Conservation (phyloP, 1,140 invertebrate genomes). For the Brachionus plicatilis region DNA sequence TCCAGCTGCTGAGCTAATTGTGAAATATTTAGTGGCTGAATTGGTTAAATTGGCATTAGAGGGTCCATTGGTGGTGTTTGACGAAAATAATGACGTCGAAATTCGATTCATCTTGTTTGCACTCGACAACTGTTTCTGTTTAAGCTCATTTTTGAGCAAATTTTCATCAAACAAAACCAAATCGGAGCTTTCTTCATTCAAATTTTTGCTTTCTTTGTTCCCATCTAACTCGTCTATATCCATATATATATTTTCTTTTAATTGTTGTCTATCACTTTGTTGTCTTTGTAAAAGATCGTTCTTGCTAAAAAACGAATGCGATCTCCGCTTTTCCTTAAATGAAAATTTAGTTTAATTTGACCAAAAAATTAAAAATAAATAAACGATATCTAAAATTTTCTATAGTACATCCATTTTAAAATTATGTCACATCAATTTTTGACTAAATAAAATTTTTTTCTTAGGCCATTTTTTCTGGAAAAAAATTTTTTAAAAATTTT, state of each 20-base stretch:
- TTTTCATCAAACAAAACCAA: slow-evolving; percentile 16
- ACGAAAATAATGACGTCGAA: neutral
- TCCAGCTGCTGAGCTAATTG: slow-evolving; percentile 38
- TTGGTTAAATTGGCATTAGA: neutral
- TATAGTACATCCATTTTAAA: too few relatives aligned
- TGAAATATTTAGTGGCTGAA: slow-evolving; percentile 32
- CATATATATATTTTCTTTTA: slow-evolving; percentile 11
- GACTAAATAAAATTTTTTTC: too few relatives aligned
- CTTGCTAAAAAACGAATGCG: neutral
- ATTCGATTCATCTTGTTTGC: neutral
- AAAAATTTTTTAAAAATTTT: neutral
- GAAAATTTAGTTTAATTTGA: neutral
- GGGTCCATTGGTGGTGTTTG: neutral
- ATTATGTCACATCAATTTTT: too few relatives aligned
- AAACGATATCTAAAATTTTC: neutral
- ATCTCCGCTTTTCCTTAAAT: slow-evolving; percentile 24
- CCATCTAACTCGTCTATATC: neutral
- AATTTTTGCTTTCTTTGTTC: neutral
- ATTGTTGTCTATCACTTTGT: neutral
- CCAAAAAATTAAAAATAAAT: neutral
- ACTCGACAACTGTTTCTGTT: neutral
- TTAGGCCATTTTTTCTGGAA: neutral
- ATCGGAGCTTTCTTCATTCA: neutral
- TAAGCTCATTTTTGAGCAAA: slow-evolving; percentile 16
- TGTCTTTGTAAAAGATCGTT: neutral